Evolutionary conservation across 2,888 invertebrate genomes (phyloP).

Genomic region (Unio pictorum): DNA sequence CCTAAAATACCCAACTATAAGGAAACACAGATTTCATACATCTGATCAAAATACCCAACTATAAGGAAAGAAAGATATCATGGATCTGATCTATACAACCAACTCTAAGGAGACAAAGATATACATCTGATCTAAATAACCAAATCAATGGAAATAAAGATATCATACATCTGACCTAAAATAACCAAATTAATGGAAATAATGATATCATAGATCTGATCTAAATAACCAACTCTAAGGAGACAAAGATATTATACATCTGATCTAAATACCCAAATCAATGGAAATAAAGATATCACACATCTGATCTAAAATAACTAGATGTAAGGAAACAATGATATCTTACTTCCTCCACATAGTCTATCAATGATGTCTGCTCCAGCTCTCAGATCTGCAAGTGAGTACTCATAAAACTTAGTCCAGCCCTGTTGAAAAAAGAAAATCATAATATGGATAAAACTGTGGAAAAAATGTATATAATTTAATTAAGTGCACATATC

Average conservation of each 20-base stretch:
- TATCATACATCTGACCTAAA: too few species aligned
- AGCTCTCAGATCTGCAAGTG: conserved; percentile 84
- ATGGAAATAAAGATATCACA: too few species aligned
- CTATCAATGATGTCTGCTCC: conserved; percentile 79
- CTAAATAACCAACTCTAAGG: neutral
- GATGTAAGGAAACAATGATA: too few species aligned
- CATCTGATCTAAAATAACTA: too few species aligned
- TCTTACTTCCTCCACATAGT: conserved; percentile 71
- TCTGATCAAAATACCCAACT: too few species aligned
- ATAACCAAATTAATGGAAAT: too few species aligned
- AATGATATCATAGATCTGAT: too few species aligned
- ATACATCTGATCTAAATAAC: neutral
- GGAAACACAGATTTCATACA: too few species aligned
- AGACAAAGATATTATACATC: too few species aligned
- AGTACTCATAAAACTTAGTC: conserved; percentile 92
- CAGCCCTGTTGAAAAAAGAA: conserved; percentile 78
- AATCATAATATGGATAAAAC: neutral
- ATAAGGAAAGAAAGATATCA: conserved; percentile 1
- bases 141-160: neutral
- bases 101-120: neutral
- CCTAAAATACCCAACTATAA: too few species aligned
- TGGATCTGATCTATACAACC: neutral
- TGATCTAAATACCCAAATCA: neutral
- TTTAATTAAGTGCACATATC: too few species aligned
- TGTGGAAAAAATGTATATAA: neutral